These are phyloP conservation scores for Chaunax sp. DNA, from an alignment of 2,797 vertebrate genomes.

Conservation along the genomic window DNA sequence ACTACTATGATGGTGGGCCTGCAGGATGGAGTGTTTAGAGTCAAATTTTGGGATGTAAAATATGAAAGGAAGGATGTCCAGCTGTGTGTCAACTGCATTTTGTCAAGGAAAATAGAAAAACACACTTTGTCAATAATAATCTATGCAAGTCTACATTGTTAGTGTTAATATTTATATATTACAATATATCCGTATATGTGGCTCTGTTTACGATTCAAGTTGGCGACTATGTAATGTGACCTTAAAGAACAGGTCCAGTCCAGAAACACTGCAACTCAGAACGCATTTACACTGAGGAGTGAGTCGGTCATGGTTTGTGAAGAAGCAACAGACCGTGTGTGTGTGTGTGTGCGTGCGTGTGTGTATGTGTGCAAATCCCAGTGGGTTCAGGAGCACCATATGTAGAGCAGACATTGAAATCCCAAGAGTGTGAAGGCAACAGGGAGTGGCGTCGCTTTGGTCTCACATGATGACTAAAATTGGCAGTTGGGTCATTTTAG, in stretches of 20 bases:
- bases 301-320: slow-evolving; percentile 32
- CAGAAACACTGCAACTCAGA: neutral
- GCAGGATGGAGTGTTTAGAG: neutral
- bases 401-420: slow-evolving; percentile 44
- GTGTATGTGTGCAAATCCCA: too few relatives aligned
- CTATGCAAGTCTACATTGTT: neutral
- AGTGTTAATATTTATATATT: neutral
- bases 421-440: slow-evolving; percentile 30
- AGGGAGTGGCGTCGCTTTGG: slow-evolving; percentile 42
- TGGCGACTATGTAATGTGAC: neutral
- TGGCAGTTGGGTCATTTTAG: too few relatives aligned
- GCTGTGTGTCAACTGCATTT: neutral
- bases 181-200: neutral
- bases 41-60: slow-evolving; percentile 7
- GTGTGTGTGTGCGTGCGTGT: too few relatives aligned
- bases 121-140: neutral
- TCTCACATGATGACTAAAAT: slow-evolving; percentile 14
- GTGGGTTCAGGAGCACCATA: slow-evolving; percentile 31
- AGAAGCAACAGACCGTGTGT: slow-evolving; percentile 25
- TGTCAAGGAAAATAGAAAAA: neutral
- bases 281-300: slow-evolving; percentile 1
- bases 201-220: neutral
- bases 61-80: neutral
- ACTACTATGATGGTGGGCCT: neutral
- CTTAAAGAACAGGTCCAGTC: neutral